Base-by-base conservation (phyloP, 2,113 vertebrate species). In the Semnornis frantzii region DNA sequence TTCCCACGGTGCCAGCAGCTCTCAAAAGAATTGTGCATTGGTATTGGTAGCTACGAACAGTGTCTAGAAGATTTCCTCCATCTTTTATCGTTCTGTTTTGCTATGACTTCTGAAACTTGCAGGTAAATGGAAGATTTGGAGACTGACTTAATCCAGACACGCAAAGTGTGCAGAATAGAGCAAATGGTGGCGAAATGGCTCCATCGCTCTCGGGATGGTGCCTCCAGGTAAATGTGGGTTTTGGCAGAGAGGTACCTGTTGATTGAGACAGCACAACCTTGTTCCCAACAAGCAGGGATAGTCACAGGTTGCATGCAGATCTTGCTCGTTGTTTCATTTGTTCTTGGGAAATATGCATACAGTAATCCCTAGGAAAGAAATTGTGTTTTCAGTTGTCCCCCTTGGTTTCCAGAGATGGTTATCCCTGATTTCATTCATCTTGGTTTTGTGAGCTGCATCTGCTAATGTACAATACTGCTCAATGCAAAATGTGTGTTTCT, bases 51-150 rank as follows among this genome's bases (percentile, higher is more conserved):
- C 23, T 21, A 52, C n/a, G 30, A 39, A 31, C 19, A 7, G 12
- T 30, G 15, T 12, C 59, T 66, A 10, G 71, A 39, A 30, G n/a
- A 25, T 54, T 14, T 58, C 25, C 20, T 44, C 17, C 4, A 5
- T 33, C 10, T 34, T 55, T 58, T 23, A 6, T 59, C 23, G 48
- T 44, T 52, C 66, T 58, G 19, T 69, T 79, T 72, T 52, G 62
- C 59, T 86, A 75, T 90, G 62, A 12, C 85, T 89, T 92, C 57
- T 87, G 25, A 89, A 46, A 5, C 70, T 76, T 97, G 77, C 70
- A 99, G 99, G 98, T 99, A 99, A 98, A 99, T 99, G 99, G 99
- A 99, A 98, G 98, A 99, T 97, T 98, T 98, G 94, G 99, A 99
- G 97, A 93, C 98, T 97, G 98, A 98, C 97, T 97, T 98, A 95